A percentile compares a stretch with the other conserved stretches of the same genome.
Evolutionary conservation across 2,888 invertebrate genomes (phyloP).

Genomic region (Nesidiocoris tenuis): DNA sequence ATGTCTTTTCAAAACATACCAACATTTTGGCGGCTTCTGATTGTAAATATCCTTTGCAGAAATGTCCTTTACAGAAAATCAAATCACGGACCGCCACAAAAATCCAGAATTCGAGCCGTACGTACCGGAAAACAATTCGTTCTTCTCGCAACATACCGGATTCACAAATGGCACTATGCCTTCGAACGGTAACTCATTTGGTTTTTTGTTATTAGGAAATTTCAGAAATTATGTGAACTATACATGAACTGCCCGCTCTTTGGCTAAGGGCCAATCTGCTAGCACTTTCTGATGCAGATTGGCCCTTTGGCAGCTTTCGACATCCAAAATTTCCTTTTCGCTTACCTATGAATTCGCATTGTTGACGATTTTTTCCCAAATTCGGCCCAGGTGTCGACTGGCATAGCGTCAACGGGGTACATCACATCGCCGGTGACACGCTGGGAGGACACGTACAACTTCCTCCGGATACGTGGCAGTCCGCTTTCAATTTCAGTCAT

Average conservation of each 20-base stretch:
- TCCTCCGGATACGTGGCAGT: constrained; percentile 34
- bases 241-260: too few species aligned
- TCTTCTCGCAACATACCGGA: constrained; percentile 27
- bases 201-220: too few species aligned
- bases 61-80: constrained; percentile 22
- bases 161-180: constrained; percentile 26
- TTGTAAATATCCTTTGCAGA: too few species aligned
- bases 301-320: too few species aligned
- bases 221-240: too few species aligned
- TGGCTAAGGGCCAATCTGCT: too few species aligned
- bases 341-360: too few species aligned
- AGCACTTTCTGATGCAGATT: too few species aligned
- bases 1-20: too few species aligned
- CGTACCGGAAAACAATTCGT: constrained; percentile 23
- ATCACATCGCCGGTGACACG: constrained; percentile 30
- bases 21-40: too few species aligned
- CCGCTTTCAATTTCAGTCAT: constrained; percentile 25
- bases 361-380: too few species aligned
- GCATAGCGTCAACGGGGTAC: constrained; percentile 31
- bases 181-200: constrained; percentile 35
- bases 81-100: constrained; percentile 40
- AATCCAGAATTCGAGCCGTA: constrained; percentile 29
- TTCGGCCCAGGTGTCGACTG: constrained; percentile 28
- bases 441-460: constrained; percentile 22
- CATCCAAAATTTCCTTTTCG: too few species aligned